Conservation (phyloP, 2,888 invertebrate genomes). For the Melanchra persicariae region DNA sequence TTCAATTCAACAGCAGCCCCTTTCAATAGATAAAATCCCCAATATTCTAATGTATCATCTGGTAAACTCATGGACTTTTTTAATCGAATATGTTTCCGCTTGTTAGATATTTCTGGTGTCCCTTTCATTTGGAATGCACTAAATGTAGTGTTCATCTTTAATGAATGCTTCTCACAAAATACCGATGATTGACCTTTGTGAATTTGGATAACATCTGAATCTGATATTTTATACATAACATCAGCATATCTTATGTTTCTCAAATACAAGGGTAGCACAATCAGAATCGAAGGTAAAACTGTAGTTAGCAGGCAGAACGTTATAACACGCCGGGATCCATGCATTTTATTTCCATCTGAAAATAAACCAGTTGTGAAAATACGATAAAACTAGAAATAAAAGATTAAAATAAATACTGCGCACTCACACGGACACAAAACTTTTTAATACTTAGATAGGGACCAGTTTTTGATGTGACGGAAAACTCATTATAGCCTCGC, state of each 20-base stretch:
- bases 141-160: slow-evolving; percentile 93
- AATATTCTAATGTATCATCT: slow-evolving; percentile 96
- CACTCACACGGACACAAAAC: slow-evolving; percentile 1
- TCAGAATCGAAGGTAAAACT: slow-evolving; percentile 93
- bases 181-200: slow-evolving; percentile 95
- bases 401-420: neutral
- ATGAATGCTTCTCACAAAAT: slow-evolving; percentile 95
- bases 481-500: slow-evolving; percentile 38
- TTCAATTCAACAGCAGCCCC: slow-evolving; percentile 95
- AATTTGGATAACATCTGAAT: slow-evolving; percentile 96
- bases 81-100: slow-evolving; percentile 93
- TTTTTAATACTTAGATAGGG: neutral
- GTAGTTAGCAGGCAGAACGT: slow-evolving; percentile 95
- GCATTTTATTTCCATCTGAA: slow-evolving; percentile 93
- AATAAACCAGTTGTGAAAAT: slow-evolving; percentile 18
- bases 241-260: slow-evolving; percentile 94
- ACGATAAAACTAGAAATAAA: neutral
- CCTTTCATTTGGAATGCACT: slow-evolving; percentile 94
- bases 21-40: slow-evolving; percentile 96
- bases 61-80: slow-evolving; percentile 96
- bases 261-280: slow-evolving; percentile 94
- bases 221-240: slow-evolving; percentile 94
- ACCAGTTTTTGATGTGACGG: slow-evolving; percentile 19
- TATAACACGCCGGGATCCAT: slow-evolving; percentile 94
- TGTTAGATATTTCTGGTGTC: slow-evolving; percentile 93